A percentile compares a stretch with the other conserved stretches of the same genome.
phyloP scores from a whole-genome alignment of 2,888 invertebrate species.

The Tenthredo notha region DNA sequence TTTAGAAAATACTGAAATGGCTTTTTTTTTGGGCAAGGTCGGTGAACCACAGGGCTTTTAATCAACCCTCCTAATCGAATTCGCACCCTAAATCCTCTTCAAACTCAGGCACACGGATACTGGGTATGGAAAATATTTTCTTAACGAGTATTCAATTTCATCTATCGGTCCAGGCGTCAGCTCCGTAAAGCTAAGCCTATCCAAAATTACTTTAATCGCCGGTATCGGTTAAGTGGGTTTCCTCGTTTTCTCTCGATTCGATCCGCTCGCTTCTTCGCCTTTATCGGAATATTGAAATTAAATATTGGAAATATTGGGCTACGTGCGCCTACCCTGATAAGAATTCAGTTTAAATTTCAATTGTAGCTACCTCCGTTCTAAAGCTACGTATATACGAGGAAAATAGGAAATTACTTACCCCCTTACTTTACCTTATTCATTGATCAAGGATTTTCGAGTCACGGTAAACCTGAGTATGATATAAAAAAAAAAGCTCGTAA shows the following conservation, averaged over 20 bases:
- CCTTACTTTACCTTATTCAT: neutral
- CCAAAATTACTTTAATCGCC: constrained; percentile 37
- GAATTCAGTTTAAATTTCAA: constrained; percentile 44
- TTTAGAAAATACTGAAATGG: neutral
- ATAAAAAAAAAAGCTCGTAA: neutral
- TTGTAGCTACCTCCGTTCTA: neutral
- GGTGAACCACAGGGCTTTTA: constrained; percentile 11
- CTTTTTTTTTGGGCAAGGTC: neutral
- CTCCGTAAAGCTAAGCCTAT: constrained; percentile 29
- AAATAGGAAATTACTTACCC: constrained; percentile 23
- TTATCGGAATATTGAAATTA: constrained; percentile 21
- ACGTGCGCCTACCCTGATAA: constrained; percentile 21
- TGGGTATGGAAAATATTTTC: constrained; percentile 63
- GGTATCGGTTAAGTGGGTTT: constrained; percentile 40
- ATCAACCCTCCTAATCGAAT: constrained; percentile 46
- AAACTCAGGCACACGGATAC: constrained; percentile 15
- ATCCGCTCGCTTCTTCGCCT: constrained; percentile 22
- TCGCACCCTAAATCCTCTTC: constrained; percentile 47
- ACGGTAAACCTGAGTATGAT: neutral
- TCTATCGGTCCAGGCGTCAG: constrained; percentile 40
- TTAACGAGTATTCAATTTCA: constrained; percentile 68
- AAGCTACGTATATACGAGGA: neutral
- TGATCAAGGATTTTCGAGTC: constrained; percentile 2
- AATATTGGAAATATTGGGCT: constrained; percentile 28
- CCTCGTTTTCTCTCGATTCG: constrained; percentile 16